Conservation (phyloP, 53 echinoderm and acorn worm genomes). For the Patiria pectinifera region DNA sequence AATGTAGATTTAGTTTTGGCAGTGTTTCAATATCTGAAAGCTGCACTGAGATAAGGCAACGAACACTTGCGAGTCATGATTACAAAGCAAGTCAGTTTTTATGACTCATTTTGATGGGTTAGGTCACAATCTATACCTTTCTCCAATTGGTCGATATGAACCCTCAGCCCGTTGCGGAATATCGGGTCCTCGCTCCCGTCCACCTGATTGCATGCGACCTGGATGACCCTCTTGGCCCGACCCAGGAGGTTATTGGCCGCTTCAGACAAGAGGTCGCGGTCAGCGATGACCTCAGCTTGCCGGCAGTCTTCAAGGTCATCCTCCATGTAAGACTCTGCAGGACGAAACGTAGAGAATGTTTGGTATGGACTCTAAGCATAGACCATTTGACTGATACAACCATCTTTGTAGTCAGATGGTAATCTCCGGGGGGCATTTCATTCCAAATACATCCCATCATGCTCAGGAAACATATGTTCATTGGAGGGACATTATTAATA, state of each 20-base stretch:
- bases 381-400: no score
- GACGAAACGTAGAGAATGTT: background rate
- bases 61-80: no score
- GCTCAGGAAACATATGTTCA: no score
- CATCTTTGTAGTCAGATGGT: no score
- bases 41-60: no score
- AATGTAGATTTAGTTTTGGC: no score
- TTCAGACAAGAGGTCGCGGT: slow-evolving; percentile 79
- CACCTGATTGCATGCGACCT: slow-evolving; percentile 80
- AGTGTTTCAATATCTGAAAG: no score
- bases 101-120: background rate
- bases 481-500: no score
- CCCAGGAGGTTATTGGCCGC: slow-evolving; percentile 88
- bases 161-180: slow-evolving; percentile 89
- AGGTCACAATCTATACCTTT: slow-evolving; percentile 68
- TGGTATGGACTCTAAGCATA: no score
- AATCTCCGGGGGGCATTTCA: no score
- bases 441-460: no score
- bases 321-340: slow-evolving; percentile 81
- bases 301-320: slow-evolving; percentile 86
- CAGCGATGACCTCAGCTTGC: slow-evolving; percentile 79
- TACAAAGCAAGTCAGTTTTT: no score
- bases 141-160: slow-evolving; percentile 78
- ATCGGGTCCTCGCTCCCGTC: slow-evolving; percentile 81
- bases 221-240: slow-evolving; percentile 77